phyloP scores from a whole-genome alignment of 1,140 invertebrate genomes.

The Drosophila kurseongensis region DNA sequence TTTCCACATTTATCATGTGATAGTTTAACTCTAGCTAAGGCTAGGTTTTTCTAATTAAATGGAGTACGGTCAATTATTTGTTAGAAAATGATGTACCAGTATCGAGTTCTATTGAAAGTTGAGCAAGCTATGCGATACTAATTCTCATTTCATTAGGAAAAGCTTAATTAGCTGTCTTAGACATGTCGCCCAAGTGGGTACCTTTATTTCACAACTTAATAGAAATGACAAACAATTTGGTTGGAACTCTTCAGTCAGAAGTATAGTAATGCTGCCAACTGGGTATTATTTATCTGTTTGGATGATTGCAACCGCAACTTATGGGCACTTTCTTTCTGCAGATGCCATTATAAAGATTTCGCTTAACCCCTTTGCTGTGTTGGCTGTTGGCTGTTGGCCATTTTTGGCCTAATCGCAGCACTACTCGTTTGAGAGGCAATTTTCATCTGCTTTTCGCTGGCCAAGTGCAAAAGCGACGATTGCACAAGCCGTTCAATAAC shows the following conservation, averaged over 20 bases:
- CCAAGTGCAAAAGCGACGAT: conserved; percentile 51
- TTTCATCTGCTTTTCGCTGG: conserved; percentile 40
- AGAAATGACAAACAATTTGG: too few species aligned
- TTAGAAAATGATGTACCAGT: background rate
- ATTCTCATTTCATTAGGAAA: background rate
- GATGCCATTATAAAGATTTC: background rate
- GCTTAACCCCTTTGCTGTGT: conserved; percentile 11
- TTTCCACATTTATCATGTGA: conserved; percentile 28
- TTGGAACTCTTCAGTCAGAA: too few species aligned
- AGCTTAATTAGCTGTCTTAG: background rate
- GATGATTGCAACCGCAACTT: background rate
- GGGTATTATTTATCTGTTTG: background rate
- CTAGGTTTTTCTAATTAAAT: conserved; percentile 19
- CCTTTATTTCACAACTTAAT: too few species aligned
- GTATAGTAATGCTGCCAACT: too few species aligned
- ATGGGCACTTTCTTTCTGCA: background rate
- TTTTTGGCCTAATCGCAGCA: conserved; percentile 17
- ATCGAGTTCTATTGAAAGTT: background rate
- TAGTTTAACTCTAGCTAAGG: background rate
- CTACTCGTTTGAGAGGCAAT: conserved; percentile 13
- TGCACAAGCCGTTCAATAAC: conserved; percentile 47
- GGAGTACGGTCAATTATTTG: conserved; percentile 16
- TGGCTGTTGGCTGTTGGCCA: background rate
- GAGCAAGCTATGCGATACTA: background rate
- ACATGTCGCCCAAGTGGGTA: too few species aligned